Base-by-base conservation (phyloP, 2,113 vertebrate species). In the Colius striatus region DNA sequence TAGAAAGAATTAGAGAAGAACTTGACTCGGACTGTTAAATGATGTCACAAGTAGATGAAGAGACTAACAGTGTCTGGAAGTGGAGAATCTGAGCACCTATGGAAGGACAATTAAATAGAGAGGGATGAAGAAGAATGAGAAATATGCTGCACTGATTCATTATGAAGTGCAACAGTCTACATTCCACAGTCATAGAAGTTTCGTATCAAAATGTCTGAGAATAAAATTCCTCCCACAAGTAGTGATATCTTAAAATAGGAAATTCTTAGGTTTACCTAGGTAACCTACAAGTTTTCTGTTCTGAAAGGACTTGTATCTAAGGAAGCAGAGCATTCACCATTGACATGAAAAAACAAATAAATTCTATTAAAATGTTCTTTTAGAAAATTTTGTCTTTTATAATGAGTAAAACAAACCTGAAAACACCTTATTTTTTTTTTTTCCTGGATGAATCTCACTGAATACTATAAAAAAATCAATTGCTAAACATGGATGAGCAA, bases 381-480 rank as follows among this genome's bases (percentile, higher is more conserved):
- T 50, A 72, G 11, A 4, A 55, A 67, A 80, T 73, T 14, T 21
- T 73, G 3, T 32, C 21, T 80, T 76, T 48, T 10, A 23, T 13
- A 81, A 57, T 27, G 3, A 34, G 13, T 19, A 88, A 90, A 85
- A 10, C 22, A 84, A 18, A 45, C 14, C 10, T 82, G 15, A 50
- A 74, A 76, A 20, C 11, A 60, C 4, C 6, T 51, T 71, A 26
- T 0, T 0, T 9, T 38, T 0, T 0, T 9, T 38, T 48, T 3
- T 36, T 78, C n/a, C 25, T 54, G 30, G 8, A 30, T 41, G 23
- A 89, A 62, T 1, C 8, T 3, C 9, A 71, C 8, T 27, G 36
- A 66, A 66, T 79, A 34, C 23, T 62, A 36, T 72, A 55, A 80
- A 47, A 38, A 53, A 23, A 41, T 19, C 8, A 43, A 21, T 13